Percentiles rank a stretch among this genome's conserved stretches.
Conservation (phyloP, 1,140 invertebrate species). For the Stegodyphus mimosarum region DNA sequence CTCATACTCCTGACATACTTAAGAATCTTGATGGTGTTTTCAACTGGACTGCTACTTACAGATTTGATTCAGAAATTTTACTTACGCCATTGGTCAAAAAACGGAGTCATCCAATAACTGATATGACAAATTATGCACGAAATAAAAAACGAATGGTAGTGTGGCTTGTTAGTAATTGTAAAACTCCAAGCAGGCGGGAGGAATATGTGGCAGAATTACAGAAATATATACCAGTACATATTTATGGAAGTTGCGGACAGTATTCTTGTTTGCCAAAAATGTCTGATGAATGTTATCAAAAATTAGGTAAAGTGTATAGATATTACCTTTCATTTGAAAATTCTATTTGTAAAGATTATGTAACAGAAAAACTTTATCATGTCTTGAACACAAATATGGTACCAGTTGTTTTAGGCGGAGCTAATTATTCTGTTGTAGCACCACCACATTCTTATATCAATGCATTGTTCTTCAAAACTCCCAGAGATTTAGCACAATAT, state of each 20-base stretch:
- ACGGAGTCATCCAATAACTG: background rate
- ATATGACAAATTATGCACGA: background rate
- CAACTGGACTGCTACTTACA: constrained; percentile 76
- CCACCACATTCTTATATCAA: constrained; percentile 69
- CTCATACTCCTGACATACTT: constrained; percentile 61
- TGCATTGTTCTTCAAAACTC: constrained; percentile 64
- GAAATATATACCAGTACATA: constrained; percentile 74
- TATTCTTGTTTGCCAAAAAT: constrained; percentile 46
- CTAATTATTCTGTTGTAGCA: constrained; percentile 65
- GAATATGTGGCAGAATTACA: constrained; percentile 72
- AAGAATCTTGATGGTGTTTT: constrained; percentile 66
- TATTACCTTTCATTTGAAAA: constrained; percentile 69
- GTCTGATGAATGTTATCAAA: constrained; percentile 63
- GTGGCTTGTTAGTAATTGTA: constrained; percentile 78
- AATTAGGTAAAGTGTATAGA: constrained; percentile 64
- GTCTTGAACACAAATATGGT: constrained; percentile 65
- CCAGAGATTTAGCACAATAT: constrained; percentile 64
- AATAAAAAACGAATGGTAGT: constrained; percentile 67
- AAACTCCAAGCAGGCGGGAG: constrained; percentile 71
- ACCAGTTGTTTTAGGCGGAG: constrained; percentile 67
- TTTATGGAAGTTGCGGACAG: constrained; percentile 77
- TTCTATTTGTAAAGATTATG: constrained; percentile 68
- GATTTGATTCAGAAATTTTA: constrained; percentile 72
- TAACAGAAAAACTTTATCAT: constrained; percentile 69
- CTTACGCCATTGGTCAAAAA: constrained; percentile 57